Conservation (phyloP, 2,797 vertebrate species). For the Tenualosa thibaudeaui region DNA sequence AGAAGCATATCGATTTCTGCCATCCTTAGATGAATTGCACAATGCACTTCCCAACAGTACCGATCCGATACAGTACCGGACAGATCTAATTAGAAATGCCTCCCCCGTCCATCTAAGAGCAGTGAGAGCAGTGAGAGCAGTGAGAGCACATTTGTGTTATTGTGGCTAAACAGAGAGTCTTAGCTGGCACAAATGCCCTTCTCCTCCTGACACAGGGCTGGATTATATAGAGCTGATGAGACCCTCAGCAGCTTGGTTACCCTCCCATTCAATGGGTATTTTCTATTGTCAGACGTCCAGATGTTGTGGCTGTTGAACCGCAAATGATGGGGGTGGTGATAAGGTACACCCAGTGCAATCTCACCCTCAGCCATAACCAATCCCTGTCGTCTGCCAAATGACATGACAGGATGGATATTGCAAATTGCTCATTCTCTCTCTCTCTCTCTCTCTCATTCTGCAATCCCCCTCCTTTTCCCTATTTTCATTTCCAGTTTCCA, state of each 20-base stretch:
- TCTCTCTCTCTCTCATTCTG: conserved; percentile 31
- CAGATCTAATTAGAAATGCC: background rate
- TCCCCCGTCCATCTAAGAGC: background rate
- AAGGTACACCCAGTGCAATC: background rate
- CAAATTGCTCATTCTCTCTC: conserved; percentile 37
- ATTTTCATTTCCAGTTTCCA: conserved; percentile 61
- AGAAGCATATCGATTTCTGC: background rate
- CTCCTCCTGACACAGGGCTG: conserved; percentile 33
- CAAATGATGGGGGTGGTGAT: conserved; percentile 26
- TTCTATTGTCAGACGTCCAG: conserved; percentile 17
- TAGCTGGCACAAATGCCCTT: conserved; percentile 12
- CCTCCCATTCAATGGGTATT: conserved; percentile 22
- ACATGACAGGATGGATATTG: conserved; percentile 28
- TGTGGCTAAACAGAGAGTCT: background rate
- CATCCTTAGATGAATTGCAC: background rate
- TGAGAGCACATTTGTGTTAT: no score
- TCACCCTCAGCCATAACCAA: background rate
- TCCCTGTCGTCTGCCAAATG: background rate
- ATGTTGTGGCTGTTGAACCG: conserved; percentile 30
- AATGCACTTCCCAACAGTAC: background rate
- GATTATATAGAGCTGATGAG: conserved; percentile 23
- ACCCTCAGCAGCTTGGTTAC: background rate
- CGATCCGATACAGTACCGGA: background rate
- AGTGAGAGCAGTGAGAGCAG: no score
- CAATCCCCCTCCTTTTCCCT: background rate